A percentile compares a stretch with the other conserved stretches of the same genome.
These are phyloP conservation scores for Calcarius lapponicus DNA, from an alignment of 2,797 vertebrate genomes.

Conservation along the genomic window DNA sequence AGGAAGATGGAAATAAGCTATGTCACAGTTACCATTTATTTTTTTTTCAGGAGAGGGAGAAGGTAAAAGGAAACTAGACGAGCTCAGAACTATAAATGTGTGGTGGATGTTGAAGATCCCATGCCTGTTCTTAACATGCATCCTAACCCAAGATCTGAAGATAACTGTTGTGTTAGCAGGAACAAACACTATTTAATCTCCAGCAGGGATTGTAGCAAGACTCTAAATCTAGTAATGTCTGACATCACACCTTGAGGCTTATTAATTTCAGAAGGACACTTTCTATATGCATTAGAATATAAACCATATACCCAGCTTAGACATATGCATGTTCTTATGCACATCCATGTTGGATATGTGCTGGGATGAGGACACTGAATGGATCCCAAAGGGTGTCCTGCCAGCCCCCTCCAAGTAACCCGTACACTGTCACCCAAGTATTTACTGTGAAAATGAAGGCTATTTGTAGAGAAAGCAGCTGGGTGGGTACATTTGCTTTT, in stretches of 20 bases:
- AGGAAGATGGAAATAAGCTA: neutral
- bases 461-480: neutral
- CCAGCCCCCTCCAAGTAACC: rapidly evolving
- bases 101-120: neutral
- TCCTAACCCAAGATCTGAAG: neutral
- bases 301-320: neutral
- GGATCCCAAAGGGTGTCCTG: neutral
- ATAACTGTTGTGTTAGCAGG: neutral
- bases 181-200: neutral
- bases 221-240: neutral
- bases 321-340: neutral
- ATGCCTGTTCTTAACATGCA: neutral
- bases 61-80: neutral
- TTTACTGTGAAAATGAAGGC: neutral
- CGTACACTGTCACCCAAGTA: neutral
- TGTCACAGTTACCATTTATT: neutral
- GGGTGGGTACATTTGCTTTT: neutral
- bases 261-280: neutral
- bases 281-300: neutral
- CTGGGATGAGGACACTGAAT: neutral
- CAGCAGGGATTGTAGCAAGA: neutral
- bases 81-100: neutral
- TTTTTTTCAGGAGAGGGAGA: neutral
- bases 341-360: rapidly evolving
- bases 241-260: neutral